These are phyloP conservation scores for Equus quagga DNA, from an alignment of 2,113 vertebrate species.

Conservation along the genomic window DNA sequence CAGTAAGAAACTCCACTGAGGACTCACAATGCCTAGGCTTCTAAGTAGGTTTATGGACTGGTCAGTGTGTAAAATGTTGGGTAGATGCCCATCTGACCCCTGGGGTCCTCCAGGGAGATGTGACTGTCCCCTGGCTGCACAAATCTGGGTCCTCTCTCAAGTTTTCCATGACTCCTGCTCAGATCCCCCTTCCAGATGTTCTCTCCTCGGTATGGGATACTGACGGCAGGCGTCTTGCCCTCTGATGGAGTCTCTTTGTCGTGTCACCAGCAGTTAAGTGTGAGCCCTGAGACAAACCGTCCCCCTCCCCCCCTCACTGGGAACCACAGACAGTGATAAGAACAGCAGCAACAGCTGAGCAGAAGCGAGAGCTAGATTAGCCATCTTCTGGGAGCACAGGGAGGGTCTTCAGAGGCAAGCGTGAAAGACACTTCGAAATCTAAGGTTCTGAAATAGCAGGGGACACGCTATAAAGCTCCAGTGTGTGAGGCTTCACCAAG, in stretches of 20 bases:
- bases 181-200: neutral
- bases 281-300: neutral
- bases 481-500: neutral
- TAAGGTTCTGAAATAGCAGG: neutral
- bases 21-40: neutral
- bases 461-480: neutral
- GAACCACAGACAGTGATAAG: neutral
- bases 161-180: neutral
- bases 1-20: neutral
- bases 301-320: neutral
- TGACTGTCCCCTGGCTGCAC: neutral
- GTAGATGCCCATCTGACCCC: neutral
- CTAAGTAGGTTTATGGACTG: neutral
- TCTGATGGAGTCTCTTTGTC: neutral
- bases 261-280: neutral
- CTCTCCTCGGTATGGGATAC: neutral
- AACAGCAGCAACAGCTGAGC: neutral
- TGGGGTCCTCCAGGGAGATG: neutral
- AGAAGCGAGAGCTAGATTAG: accelerated
- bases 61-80: neutral
- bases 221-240: neutral
- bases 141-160: neutral
- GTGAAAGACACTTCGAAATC: neutral
- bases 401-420: neutral
- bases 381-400: neutral